Conservation (phyloP, 2,113 vertebrate genomes). For the Leucosticte australis region DNA sequence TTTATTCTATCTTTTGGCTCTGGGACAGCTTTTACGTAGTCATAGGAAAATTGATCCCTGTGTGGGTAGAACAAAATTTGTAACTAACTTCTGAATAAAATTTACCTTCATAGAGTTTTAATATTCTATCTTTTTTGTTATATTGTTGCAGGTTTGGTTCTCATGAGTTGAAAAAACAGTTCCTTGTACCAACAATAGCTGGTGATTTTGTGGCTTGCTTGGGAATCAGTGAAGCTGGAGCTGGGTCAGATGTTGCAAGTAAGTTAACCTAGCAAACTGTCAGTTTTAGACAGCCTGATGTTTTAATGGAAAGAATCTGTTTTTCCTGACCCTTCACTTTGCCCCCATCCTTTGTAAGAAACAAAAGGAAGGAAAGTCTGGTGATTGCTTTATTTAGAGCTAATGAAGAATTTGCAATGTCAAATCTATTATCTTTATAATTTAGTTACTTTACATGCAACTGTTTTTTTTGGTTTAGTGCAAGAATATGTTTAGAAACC, state of each 20-base stretch:
- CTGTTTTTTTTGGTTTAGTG: background rate
- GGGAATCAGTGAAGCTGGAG: conserved; percentile 81
- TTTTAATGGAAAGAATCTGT: background rate
- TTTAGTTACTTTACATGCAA: background rate
- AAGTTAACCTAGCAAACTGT: conserved; percentile 14
- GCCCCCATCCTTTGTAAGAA: background rate
- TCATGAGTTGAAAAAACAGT: conserved; percentile 79
- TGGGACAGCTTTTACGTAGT: background rate
- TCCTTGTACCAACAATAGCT: conserved; percentile 77
- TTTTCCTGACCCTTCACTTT: background rate
- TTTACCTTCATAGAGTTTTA: background rate
- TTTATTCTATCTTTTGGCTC: background rate
- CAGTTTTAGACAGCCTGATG: background rate
- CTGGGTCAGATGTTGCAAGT: conserved; percentile 87
- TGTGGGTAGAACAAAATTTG: background rate
- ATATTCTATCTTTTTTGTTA: background rate
- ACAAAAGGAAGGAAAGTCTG: background rate
- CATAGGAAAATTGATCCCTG: background rate
- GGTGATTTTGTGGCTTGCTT: conserved; percentile 84
- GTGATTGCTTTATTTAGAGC: background rate
- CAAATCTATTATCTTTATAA: background rate
- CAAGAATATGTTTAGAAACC: background rate
- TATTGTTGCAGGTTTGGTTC: conserved; percentile 78
- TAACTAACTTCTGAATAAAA: background rate
- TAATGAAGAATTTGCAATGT: background rate